Conservation (phyloP, 2,888 invertebrate species). For the Rapana venosa region DNA sequence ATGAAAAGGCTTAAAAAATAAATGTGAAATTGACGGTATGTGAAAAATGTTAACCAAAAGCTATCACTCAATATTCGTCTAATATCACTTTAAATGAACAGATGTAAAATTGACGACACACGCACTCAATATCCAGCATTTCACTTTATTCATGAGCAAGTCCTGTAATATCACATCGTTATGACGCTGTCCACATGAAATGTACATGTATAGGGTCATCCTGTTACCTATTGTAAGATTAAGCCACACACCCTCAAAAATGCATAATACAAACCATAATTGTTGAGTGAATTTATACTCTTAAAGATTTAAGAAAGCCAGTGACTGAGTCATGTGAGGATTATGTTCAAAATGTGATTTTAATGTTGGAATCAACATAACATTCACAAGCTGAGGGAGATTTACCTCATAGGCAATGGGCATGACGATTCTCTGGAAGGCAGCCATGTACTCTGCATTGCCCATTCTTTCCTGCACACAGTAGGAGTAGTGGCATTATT, state of each 20-base stretch:
- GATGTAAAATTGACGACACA: too few species aligned
- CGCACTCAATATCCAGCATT: too few species aligned
- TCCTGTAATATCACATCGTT: too few species aligned
- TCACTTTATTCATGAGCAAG: too few species aligned
- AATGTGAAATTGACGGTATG: too few species aligned
- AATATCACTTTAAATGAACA: too few species aligned
- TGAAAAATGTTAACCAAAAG: too few species aligned
- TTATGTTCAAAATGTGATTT: too few species aligned
- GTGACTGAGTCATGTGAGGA: too few species aligned
- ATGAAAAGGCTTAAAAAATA: too few species aligned
- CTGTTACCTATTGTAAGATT: not conserved
- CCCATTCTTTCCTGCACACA: constrained; percentile 81
- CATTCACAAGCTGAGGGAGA: not conserved
- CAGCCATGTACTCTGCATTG: constrained; percentile 91
- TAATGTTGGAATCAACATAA: not conserved
- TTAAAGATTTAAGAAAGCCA: not conserved
- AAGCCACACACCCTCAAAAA: not conserved
- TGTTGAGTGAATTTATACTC: not conserved
- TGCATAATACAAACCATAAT: not conserved
- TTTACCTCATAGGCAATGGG: constrained; percentile 90
- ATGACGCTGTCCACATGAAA: too few species aligned
- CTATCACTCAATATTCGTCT: too few species aligned
- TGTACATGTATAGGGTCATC: not conserved
- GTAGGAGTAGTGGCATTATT: not conserved
- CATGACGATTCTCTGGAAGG: constrained; percentile 88